Base-by-base conservation (phyloP, 2,888 invertebrate genomes). In the Heliconius hortense region DNA sequence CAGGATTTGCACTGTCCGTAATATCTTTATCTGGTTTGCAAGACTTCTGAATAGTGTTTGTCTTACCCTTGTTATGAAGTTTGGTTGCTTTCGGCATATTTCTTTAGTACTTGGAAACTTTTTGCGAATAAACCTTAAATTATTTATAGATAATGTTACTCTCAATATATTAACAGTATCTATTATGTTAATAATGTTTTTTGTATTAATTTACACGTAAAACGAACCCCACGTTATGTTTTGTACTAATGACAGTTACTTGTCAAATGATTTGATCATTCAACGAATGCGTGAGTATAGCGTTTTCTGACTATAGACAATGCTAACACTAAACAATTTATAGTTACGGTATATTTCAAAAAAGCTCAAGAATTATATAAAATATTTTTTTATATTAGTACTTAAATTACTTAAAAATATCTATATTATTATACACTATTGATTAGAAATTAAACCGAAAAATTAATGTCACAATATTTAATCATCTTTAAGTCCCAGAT, bases 1-100 rank as follows among this genome's bases (percentile, higher is more conserved):
- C 92, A 1, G 89, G 87, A 74, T 90, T 88, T 35, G 79, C 80
- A 68, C 83, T 83, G 26, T 89, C 87, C 11, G 86, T 78, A 28
- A 79, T 82, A 63, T 88, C 87, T 79, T 86, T 88, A 69, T 90
- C 89, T 18, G 85, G 82, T 82, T 89, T 91, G 76, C 84, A 88
- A 31, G 88, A 84, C 79, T 94, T 94, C 80, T 93, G 92, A 28
- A 93, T 84, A 10, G 91, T 87, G 62, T 81, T 89, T 18, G 90
- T 82, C 82, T 90, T 92, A n/a, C 90, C 91, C 78, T 90, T 93
- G 31, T 85, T 82, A 79, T 94, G 94, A 79, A 94, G 82, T 85
- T 92, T 93, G 31, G 91, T 91, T 59, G 90, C 86, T 89, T 93
- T 94, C 69, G 94, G 94, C 94, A 93, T 90, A 79, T 78, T 84